phyloP scores from a whole-genome alignment of 2,888 invertebrate genomes.

The Caenorhabditis doughertyi region DNA sequence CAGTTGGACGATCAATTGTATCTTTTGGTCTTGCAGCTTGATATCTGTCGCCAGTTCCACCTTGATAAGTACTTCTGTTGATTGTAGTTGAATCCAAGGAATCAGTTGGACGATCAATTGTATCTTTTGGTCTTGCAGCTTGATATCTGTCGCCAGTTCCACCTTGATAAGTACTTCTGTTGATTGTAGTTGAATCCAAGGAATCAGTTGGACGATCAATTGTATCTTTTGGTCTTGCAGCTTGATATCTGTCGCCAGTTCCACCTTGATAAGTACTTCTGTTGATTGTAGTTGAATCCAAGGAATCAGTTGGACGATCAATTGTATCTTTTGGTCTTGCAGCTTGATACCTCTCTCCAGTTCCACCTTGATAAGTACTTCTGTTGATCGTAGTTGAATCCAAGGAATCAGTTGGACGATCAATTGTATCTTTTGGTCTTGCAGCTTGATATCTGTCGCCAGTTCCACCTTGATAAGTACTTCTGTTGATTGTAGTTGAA shows the following conservation, averaged over 20 bases:
- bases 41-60: slow-evolving; percentile 21
- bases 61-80: slow-evolving; percentile 23
- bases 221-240: slow-evolving; percentile 14
- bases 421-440: slow-evolving; percentile 27
- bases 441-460: slow-evolving; percentile 27
- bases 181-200: slow-evolving; percentile 12
- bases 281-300: slow-evolving; percentile 24
- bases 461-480: slow-evolving; percentile 31
- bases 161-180: slow-evolving; percentile 8
- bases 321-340: slow-evolving; percentile 26
- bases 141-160: slow-evolving; percentile 18
- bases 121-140: slow-evolving; percentile 16
- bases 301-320: slow-evolving; percentile 11
- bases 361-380: slow-evolving; percentile 27
- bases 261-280: slow-evolving; percentile 32
- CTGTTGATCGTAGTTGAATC: slow-evolving; percentile 24
- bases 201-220: slow-evolving; percentile 14
- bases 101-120: slow-evolving; percentile 8
- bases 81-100: slow-evolving; percentile 6
- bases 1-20: slow-evolving; percentile 7
- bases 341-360: slow-evolving; percentile 19
- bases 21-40: slow-evolving; percentile 20
- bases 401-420: slow-evolving; percentile 11
- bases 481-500: slow-evolving; percentile 20
- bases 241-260: slow-evolving; percentile 16